A percentile compares a stretch with the other conserved stretches of the same genome.
Evolutionary conservation across 2,888 invertebrate species (phyloP).

Genomic region (Epirrhoe tristata): DNA sequence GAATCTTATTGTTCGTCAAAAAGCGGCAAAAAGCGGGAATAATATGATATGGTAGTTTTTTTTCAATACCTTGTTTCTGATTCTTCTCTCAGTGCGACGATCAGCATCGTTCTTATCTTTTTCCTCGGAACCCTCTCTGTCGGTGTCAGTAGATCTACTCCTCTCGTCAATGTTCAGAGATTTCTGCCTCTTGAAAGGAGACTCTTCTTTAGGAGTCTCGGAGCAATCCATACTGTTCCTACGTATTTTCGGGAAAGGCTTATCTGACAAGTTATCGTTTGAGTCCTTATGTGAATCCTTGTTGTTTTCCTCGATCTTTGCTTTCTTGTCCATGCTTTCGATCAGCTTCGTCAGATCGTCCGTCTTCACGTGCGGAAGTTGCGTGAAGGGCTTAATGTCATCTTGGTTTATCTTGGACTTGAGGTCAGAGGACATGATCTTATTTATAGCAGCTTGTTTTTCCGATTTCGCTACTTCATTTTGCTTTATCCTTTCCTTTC

Average conservation of each 20-base stretch:
- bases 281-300: conserved; percentile 62
- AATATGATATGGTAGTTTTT: not conserved
- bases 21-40: not conserved
- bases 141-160: conserved; percentile 82
- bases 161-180: conserved; percentile 81
- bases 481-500: conserved; percentile 74
- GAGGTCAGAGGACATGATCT: conserved; percentile 68
- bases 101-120: conserved; percentile 83
- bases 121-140: conserved; percentile 83
- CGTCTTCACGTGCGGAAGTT: conserved; percentile 80
- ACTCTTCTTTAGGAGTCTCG: conserved; percentile 68
- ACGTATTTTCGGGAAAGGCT: conserved; percentile 59
- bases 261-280: conserved; percentile 67
- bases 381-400: conserved; percentile 82
- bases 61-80: conserved; percentile 86
- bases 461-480: conserved; percentile 69
- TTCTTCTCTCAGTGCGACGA: conserved; percentile 86
- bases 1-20: too few species aligned
- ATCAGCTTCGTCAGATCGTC: conserved; percentile 79
- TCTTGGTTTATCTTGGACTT: conserved; percentile 72
- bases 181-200: conserved; percentile 80
- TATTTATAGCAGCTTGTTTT: conserved; percentile 70
- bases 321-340: conserved; percentile 76
- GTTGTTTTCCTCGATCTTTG: conserved; percentile 67
- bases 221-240: conserved; percentile 76